Evolutionary conservation across 1,140 invertebrate species (phyloP).

Genomic region (Orius insidiosus): DNA sequence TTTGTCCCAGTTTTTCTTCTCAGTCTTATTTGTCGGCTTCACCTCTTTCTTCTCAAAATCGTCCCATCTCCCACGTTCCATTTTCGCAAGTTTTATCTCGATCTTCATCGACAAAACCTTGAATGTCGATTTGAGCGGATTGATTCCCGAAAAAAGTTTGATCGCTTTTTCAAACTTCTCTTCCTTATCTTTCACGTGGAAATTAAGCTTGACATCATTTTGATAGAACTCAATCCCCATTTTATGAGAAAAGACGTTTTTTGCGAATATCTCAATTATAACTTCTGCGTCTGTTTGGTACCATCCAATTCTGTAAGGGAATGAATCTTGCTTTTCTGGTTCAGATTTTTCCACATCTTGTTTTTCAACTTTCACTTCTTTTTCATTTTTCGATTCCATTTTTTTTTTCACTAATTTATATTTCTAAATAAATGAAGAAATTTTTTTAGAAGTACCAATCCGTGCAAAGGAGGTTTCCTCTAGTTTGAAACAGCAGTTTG

Average conservation of each 20-base stretch:
- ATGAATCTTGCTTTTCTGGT: background rate
- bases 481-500: no score
- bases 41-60: conserved; percentile 39
- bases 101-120: conserved; percentile 83
- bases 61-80: conserved; percentile 63
- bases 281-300: conserved; percentile 73
- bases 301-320: conserved; percentile 72
- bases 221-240: background rate
- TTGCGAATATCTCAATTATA: conserved; percentile 75
- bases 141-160: conserved; percentile 38
- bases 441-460: no score
- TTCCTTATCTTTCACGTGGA: background rate
- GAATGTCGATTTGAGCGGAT: conserved; percentile 47
- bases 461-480: no score
- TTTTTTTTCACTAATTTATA: no score
- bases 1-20: conserved; percentile 62
- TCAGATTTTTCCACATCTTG: no score
- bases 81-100: conserved; percentile 85
- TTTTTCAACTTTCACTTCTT: no score
- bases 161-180: background rate
- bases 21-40: background rate
- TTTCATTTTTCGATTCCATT: no score
- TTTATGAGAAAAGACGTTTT: conserved; percentile 31
- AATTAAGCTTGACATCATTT: background rate
- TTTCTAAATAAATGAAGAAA: no score